A percentile compares a stretch with the other conserved stretches of the same genome.
Conservation (phyloP, 2,888 invertebrate species). For the Morpho helenor region DNA sequence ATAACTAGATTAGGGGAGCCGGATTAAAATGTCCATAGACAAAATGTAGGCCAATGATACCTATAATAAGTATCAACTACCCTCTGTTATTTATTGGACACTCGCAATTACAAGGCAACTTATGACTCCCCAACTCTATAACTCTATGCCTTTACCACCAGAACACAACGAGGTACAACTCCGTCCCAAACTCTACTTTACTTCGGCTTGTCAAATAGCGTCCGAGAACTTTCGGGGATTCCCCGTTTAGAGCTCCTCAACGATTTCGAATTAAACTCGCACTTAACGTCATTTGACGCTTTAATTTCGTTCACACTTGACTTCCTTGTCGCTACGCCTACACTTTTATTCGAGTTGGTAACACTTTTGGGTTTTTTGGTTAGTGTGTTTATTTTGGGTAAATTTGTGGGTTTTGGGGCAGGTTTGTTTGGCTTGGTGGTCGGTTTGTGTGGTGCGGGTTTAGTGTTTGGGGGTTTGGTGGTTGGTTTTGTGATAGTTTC, state of each 20-base stretch:
- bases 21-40: too few species aligned
- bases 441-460: constrained; percentile 22
- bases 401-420: constrained; percentile 30
- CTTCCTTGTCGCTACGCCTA: constrained; percentile 35
- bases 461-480: constrained; percentile 23
- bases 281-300: constrained; percentile 6
- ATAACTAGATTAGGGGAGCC: too few species aligned
- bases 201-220: not conserved
- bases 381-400: constrained; percentile 22
- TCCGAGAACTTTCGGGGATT: constrained; percentile 40
- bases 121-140: too few species aligned
- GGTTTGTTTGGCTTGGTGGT: constrained; percentile 10
- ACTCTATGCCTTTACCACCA: too few species aligned
- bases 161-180: too few species aligned
- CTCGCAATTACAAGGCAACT: too few species aligned
- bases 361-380: constrained; percentile 20
- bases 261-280: constrained; percentile 31
- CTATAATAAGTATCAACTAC: too few species aligned
- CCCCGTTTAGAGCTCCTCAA: constrained; percentile 49
- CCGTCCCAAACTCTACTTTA: not conserved
- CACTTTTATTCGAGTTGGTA: constrained; percentile 19
- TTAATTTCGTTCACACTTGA: constrained; percentile 30
- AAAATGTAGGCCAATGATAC: too few species aligned
- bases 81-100: too few species aligned
- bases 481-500: constrained; percentile 25